Percentiles rank a stretch among this genome's conserved stretches.
These are phyloP conservation scores for Falcunculus frontatus DNA, from an alignment of 2,113 vertebrate genomes.

Conservation along the genomic window DNA sequence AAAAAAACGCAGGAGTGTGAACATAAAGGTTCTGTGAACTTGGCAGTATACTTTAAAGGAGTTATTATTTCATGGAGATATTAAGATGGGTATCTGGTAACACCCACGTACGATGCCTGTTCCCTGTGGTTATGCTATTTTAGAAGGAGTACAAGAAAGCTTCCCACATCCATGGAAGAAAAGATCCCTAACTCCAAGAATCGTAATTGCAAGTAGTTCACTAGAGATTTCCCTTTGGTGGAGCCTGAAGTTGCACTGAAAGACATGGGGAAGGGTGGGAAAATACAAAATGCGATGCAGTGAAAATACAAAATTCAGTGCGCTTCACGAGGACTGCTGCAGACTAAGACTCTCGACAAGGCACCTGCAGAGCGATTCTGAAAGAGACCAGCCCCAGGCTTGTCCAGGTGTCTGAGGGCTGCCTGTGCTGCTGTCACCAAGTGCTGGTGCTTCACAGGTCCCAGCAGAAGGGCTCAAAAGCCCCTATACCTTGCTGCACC, in stretches of 20 bases:
- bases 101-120: accelerated
- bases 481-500: accelerated
- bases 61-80: neutral
- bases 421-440: neutral
- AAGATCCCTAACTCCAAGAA: accelerated
- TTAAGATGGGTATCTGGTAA: neutral
- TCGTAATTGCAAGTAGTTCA: neutral
- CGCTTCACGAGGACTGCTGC: neutral
- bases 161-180: neutral
- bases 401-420: accelerated
- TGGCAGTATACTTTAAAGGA: neutral
- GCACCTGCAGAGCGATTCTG: accelerated
- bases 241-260: neutral
- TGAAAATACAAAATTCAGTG: neutral
- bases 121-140: neutral
- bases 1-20: neutral
- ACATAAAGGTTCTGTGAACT: neutral
- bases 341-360: accelerated
- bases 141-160: neutral
- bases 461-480: neutral
- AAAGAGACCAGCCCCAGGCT: too few relatives aligned
- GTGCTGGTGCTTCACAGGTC: accelerated
- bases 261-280: too few relatives aligned
- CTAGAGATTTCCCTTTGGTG: neutral
- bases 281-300: neutral